A percentile compares a stretch with the other conserved stretches of the same genome.
Evolutionary conservation across 1,140 invertebrate genomes (phyloP).

Genomic region (Dreissena rostriformis): DNA sequence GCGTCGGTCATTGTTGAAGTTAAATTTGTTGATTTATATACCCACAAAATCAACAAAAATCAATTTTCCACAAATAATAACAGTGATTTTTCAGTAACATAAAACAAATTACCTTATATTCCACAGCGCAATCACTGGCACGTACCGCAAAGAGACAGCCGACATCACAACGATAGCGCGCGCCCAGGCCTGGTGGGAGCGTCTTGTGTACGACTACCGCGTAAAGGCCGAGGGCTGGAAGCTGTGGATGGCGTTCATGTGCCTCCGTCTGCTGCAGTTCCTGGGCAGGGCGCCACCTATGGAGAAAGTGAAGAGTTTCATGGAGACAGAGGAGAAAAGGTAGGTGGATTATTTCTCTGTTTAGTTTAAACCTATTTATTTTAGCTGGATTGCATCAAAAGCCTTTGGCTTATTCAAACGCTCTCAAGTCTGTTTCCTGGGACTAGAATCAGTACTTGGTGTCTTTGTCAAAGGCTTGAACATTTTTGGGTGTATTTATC

Average conservation of each 20-base stretch:
- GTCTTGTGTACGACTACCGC: constrained; percentile 63
- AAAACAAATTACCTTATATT: constrained; percentile 3
- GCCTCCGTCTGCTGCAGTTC: constrained; percentile 61
- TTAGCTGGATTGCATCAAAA: no score
- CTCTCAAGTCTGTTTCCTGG: no score
- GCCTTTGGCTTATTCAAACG: no score
- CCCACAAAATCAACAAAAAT: no score
- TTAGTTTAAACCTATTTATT: no score
- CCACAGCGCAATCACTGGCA: constrained; percentile 64
- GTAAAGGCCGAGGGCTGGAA: constrained; percentile 59
- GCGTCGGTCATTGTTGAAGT: no score
- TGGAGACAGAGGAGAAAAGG: constrained; percentile 62
- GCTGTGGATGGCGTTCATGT: constrained; percentile 58
- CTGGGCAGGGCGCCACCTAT: constrained; percentile 62
- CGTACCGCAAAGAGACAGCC: constrained; percentile 42
- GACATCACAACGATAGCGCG: constrained; percentile 28
- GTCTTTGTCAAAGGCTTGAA: no score
- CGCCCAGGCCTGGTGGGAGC: constrained; percentile 53
- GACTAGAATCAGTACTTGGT: no score
- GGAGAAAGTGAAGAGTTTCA: constrained; percentile 61
- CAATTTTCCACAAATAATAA: no score
- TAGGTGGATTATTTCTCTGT: constrained; percentile 17
- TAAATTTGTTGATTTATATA: no score
- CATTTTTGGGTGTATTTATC: no score
- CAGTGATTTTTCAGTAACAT: no score